Evolutionary conservation across 92 coral and sea anemone genomes (phyloP).

Genomic region (Zoanthus sociatus): DNA sequence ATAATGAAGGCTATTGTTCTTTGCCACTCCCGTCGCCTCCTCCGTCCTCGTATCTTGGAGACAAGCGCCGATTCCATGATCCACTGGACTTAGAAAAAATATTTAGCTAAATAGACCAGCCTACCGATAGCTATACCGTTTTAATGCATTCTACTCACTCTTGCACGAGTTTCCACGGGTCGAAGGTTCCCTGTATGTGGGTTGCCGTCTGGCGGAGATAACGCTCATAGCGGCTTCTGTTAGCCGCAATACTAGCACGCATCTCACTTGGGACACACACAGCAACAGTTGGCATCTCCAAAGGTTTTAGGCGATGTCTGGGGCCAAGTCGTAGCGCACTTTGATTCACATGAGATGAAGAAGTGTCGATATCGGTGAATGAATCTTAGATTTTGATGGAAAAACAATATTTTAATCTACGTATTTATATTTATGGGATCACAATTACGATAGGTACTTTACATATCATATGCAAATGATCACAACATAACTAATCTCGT

Average conservation of each 20-base stretch:
- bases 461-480: too few relatives aligned
- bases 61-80: too few relatives aligned
- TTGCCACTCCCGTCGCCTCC: too few relatives aligned
- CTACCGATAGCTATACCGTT: too few relatives aligned
- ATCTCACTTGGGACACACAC: constrained; percentile 84
- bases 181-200: constrained; percentile 90
- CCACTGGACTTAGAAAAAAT: too few relatives aligned
- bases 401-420: background rate
- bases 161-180: constrained; percentile 96
- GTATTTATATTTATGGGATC: too few relatives aligned
- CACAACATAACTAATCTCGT: too few relatives aligned
- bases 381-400: constrained; percentile 12
- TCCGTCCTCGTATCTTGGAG: too few relatives aligned
- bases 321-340: background rate
- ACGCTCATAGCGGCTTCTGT: constrained; percentile 79
- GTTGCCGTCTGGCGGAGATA: constrained; percentile 86
- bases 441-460: too few relatives aligned
- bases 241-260: constrained; percentile 84
- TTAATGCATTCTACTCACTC: constrained; percentile 59
- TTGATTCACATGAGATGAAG: background rate
- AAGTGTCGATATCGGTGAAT: background rate
- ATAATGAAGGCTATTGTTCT: too few relatives aligned
- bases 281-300: constrained; percentile 60
- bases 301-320: background rate
- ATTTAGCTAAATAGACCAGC: too few relatives aligned